Conservation (phyloP, 1,140 invertebrate species). For the Hypsibius dujardini region DNA sequence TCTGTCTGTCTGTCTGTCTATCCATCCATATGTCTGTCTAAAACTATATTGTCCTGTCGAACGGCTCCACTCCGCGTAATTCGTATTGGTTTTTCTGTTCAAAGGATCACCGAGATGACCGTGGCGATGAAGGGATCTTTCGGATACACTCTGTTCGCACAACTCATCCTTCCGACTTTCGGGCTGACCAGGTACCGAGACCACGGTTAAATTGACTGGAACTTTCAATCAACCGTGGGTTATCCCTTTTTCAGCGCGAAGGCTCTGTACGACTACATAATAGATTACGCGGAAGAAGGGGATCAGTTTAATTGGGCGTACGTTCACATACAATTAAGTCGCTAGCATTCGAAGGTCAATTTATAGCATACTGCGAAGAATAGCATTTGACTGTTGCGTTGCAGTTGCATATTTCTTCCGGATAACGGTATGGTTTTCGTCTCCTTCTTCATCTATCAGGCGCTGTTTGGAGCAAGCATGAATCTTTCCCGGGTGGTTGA, state of each 20-base stretch:
- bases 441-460: neutral
- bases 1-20: too few relatives aligned
- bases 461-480: neutral
- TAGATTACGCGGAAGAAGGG: neutral
- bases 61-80: neutral
- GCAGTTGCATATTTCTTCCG: slow-evolving; percentile 1
- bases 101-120: neutral
- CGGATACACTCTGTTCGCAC: neutral
- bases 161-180: neutral
- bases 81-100: neutral
- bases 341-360: neutral
- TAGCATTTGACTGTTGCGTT: neutral
- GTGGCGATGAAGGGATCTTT: neutral
- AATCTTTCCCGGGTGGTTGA: neutral
- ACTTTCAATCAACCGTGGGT: too few relatives aligned
- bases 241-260: neutral
- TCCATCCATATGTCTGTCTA: neutral
- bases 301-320: neutral
- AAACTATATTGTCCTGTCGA: neutral
- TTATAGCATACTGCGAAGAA: neutral
- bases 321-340: neutral
- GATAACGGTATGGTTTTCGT: slow-evolving; percentile 12
- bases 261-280: slow-evolving; percentile 2
- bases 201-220: too few relatives aligned
- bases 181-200: neutral